Conservation (phyloP, 2,888 invertebrate genomes). For the Fragum fragum region DNA sequence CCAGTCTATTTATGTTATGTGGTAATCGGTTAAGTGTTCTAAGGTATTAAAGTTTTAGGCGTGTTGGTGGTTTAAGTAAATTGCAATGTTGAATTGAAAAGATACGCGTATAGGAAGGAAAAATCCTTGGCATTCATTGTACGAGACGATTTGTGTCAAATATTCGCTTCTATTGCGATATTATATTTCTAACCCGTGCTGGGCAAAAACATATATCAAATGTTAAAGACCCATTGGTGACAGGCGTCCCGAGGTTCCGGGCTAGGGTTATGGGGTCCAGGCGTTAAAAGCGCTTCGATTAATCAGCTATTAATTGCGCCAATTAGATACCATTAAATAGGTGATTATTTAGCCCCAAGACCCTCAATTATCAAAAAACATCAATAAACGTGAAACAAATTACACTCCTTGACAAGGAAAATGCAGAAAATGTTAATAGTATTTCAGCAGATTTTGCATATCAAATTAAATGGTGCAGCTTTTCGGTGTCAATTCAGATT, state of each 20-base stretch:
- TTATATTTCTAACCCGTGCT: constrained; percentile 60
- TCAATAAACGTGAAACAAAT: constrained; percentile 27
- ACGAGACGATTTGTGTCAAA: constrained; percentile 59
- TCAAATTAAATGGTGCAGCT: neutral
- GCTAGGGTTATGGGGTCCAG: constrained; percentile 36
- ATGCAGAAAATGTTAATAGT: constrained; percentile 32
- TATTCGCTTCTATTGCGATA: constrained; percentile 35
- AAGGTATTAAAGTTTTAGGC: too few species aligned
- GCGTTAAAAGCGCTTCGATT: constrained; percentile 51
- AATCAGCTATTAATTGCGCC: constrained; percentile 66
- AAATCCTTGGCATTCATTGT: constrained; percentile 53
- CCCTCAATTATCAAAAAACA: constrained; percentile 36
- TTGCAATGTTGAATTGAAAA: constrained; percentile 5
- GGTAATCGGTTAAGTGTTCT: too few species aligned
- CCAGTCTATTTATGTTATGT: too few species aligned
- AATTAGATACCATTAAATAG: constrained; percentile 61
- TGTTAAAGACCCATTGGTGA: constrained; percentile 50
- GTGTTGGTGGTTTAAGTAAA: too few species aligned
- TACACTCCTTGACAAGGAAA: constrained; percentile 20
- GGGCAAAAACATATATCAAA: constrained; percentile 66
- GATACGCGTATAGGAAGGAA: neutral
- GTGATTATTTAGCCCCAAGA: constrained; percentile 60
- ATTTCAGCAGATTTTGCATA: neutral
- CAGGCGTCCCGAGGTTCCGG: constrained; percentile 40
- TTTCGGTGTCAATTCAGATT: neutral